A percentile compares a stretch with the other conserved stretches of the same genome.
Conservation (phyloP, 2,888 invertebrate species). For the Adela reaumurella region DNA sequence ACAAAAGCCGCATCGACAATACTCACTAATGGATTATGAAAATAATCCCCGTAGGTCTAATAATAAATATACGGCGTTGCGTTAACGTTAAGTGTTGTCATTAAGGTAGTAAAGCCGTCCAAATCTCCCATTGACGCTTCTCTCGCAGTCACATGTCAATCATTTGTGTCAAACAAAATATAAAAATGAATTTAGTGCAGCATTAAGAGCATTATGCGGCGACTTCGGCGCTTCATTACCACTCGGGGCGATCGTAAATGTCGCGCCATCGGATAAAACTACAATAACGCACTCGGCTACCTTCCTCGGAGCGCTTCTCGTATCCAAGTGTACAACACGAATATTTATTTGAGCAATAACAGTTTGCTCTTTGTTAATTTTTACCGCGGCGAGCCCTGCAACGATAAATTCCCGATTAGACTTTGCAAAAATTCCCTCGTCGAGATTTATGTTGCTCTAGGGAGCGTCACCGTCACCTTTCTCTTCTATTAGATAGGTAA, state of each 20-base stretch:
- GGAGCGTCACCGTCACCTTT: too few relatives aligned
- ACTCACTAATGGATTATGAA: too few relatives aligned
- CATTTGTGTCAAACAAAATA: constrained; percentile 54
- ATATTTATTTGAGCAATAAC: constrained; percentile 22
- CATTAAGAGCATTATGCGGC: constrained; percentile 36
- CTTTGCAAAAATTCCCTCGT: constrained; percentile 34
- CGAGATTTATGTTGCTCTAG: constrained; percentile 33
- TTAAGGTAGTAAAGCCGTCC: constrained; percentile 38
- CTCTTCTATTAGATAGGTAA: constrained; percentile 12
- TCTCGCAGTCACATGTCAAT: constrained; percentile 41
- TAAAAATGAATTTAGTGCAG: constrained; percentile 49
- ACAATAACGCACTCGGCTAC: constrained; percentile 32
- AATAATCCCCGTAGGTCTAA: not conserved
- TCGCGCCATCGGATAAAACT: constrained; percentile 7
- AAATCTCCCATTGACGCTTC: constrained; percentile 18
- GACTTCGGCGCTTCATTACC: constrained; percentile 44
- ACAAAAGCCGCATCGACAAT: too few relatives aligned
- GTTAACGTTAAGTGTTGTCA: constrained; percentile 19
- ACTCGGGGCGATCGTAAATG: constrained; percentile 32
- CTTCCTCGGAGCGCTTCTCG: constrained; percentile 21
- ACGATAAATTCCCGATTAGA: constrained; percentile 53
- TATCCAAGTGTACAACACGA: not conserved
- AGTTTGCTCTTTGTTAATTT: constrained; percentile 48
- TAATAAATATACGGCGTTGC: constrained; percentile 37
- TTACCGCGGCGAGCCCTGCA: constrained; percentile 36